Conservation (phyloP, 1,140 invertebrate genomes). For the Littorina saxatilis region DNA sequence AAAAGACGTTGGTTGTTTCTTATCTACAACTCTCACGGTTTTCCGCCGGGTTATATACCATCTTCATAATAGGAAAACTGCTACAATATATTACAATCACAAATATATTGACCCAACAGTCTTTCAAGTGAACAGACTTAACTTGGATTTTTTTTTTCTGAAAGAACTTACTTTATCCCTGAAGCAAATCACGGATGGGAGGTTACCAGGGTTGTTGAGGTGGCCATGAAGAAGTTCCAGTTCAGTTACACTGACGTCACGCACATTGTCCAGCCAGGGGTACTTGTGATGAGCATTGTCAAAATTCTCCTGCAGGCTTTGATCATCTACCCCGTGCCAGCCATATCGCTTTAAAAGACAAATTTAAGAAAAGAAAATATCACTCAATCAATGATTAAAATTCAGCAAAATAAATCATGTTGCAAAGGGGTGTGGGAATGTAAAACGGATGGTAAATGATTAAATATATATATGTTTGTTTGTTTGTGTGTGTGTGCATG, state of each 20-base stretch:
- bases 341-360: conserved; percentile 66
- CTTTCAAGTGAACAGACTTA: no score
- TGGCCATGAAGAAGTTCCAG: conserved; percentile 70
- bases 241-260: conserved; percentile 71
- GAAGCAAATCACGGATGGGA: conserved; percentile 67
- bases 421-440: background rate
- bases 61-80: no score
- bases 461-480: no score
- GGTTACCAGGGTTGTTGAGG: conserved; percentile 64
- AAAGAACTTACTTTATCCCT: conserved; percentile 69
- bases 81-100: no score
- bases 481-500: no score
- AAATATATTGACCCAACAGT: no score
- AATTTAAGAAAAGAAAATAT: background rate
- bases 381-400: background rate
- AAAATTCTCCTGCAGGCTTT: conserved; percentile 66
- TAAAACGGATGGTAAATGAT: background rate
- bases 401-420: background rate
- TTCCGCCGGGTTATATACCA: no score
- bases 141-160: no score
- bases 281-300: conserved; percentile 65
- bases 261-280: conserved; percentile 62
- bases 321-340: conserved; percentile 67
- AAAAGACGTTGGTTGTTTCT: no score
- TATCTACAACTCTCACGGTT: no score